These are phyloP conservation scores for Margarornis squamiger DNA, from an alignment of 2,797 vertebrate species.

Conservation along the genomic window DNA sequence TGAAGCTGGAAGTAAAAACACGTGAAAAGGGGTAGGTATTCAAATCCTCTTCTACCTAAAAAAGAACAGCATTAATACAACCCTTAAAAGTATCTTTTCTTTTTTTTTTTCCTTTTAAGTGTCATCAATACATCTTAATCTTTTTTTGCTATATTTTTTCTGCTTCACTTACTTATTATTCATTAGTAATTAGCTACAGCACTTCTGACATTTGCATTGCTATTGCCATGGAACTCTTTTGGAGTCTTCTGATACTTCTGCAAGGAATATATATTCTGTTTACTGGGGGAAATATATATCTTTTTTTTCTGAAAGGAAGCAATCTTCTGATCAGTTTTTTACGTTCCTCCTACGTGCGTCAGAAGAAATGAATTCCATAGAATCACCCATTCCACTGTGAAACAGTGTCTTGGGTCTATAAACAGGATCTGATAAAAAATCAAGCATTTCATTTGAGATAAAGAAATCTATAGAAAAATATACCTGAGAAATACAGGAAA, in stretches of 20 bases:
- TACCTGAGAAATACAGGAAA: not conserved
- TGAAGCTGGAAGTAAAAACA: not conserved
- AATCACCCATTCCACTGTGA: not conserved
- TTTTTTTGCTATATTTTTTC: not conserved
- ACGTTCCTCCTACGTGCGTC: not conserved
- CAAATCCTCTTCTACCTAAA: not conserved
- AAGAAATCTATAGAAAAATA: not conserved
- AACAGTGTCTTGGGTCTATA: not conserved
- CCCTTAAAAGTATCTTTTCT: not conserved
- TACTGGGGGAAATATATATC: not conserved
- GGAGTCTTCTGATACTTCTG: not conserved
- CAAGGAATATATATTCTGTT: not conserved
- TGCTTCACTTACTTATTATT: not conserved
- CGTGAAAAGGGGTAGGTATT: not conserved
- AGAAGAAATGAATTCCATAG: not conserved
- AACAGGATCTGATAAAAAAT: not conserved
- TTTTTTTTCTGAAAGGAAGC: not conserved
- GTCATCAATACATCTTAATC: not conserved
- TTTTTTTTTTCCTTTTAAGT: not conserved
- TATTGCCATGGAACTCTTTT: not conserved
- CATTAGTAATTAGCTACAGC: not conserved
- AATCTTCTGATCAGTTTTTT: not conserved
- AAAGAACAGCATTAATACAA: not conserved
- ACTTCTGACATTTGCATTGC: not conserved
- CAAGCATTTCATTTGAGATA: not conserved